phyloP scores from a whole-genome alignment of 2,888 invertebrate species.

The Trichopria drosophilae region DNA sequence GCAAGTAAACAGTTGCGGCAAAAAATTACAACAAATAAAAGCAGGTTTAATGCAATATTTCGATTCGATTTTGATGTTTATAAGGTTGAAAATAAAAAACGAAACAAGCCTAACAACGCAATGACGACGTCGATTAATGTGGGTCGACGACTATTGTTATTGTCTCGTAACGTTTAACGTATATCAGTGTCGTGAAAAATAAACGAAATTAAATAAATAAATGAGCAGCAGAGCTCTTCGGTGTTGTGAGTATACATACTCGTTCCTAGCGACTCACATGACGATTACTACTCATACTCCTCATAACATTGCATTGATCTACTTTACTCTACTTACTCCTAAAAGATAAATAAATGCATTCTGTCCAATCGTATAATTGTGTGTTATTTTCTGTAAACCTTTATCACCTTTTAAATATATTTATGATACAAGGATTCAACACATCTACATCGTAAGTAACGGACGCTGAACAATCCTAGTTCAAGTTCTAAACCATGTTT shows the following conservation, averaged over 20 bases:
- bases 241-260: constrained; percentile 59
- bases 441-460: too few relatives aligned
- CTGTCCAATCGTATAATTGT: constrained; percentile 52
- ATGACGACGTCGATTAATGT: constrained; percentile 10
- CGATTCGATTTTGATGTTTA: too few relatives aligned
- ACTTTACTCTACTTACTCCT: constrained; percentile 57
- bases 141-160: constrained; percentile 41
- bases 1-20: too few relatives aligned
- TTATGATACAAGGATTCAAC: too few relatives aligned
- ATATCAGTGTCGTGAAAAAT: constrained; percentile 57
- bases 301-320: constrained; percentile 58
- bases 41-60: too few relatives aligned
- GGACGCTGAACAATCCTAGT: too few relatives aligned
- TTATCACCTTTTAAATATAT: too few relatives aligned
- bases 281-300: constrained; percentile 57
- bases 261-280: constrained; percentile 59
- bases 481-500: too few relatives aligned
- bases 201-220: constrained; percentile 36
- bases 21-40: too few relatives aligned
- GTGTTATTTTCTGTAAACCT: constrained; percentile 8
- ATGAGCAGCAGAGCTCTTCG: constrained; percentile 55
- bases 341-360: constrained; percentile 57
- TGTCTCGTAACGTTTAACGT: constrained; percentile 55
- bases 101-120: constrained; percentile 11
- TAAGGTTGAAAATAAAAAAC: constrained; percentile 9